Conservation (phyloP, 2,888 invertebrate genomes). For the Heterodera filipjevi region DNA sequence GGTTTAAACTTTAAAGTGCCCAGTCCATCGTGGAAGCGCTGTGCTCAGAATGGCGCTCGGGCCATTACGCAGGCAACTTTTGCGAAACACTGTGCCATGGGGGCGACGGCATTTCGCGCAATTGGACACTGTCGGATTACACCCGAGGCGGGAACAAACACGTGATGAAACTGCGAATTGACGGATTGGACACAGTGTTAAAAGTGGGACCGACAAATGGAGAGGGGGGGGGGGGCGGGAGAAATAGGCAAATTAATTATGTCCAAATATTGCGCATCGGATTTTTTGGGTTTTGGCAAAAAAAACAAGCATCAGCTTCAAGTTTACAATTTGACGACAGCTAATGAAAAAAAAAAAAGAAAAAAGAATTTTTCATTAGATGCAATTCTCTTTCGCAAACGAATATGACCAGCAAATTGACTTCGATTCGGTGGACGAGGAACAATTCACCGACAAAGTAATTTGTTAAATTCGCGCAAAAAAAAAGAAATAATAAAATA, state of each 20-base stretch:
- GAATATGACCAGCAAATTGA: slow-evolving; percentile 51
- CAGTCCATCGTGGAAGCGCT: slow-evolving; percentile 47
- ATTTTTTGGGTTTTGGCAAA: no score
- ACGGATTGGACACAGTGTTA: slow-evolving; percentile 58
- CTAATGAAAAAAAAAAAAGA: no score
- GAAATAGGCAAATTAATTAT: no score
- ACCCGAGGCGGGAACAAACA: slow-evolving; percentile 57
- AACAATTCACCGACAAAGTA: slow-evolving; percentile 55
- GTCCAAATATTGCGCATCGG: no score
- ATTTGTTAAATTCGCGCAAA: no score
- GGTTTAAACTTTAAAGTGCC: slow-evolving; percentile 30
- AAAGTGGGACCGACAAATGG: slow-evolving; percentile 41
- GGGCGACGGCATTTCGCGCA: slow-evolving; percentile 37
- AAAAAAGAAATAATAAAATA: no score
- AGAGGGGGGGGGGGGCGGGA: neutral
- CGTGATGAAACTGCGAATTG: slow-evolving; percentile 50
- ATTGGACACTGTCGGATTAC: slow-evolving; percentile 59
- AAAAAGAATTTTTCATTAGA: slow-evolving; percentile 13
- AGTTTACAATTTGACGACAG: no score
- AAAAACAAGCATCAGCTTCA: no score
- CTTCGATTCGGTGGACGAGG: slow-evolving; percentile 41
- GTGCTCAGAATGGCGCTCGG: slow-evolving; percentile 51
- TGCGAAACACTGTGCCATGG: slow-evolving; percentile 56
- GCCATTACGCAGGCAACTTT: slow-evolving; percentile 55
- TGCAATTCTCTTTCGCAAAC: slow-evolving; percentile 45